Percentiles rank a stretch among this genome's conserved stretches.
These are phyloP conservation scores for Galagoides demidoff DNA, from an alignment of 2,797 vertebrate species.

Conservation along the genomic window DNA sequence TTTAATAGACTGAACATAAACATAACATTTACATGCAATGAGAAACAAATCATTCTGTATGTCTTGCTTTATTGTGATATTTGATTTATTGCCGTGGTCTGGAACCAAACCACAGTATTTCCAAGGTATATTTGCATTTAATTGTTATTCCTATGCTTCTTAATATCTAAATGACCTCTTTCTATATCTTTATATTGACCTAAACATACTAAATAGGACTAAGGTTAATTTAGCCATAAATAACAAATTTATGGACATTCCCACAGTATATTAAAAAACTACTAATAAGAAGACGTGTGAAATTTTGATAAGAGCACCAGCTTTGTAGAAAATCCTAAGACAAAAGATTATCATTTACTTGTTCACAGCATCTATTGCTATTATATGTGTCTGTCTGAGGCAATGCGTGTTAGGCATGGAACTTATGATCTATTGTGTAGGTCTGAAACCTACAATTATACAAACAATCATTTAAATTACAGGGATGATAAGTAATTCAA, in stretches of 20 bases:
- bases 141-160: not conserved
- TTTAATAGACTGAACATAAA: not conserved
- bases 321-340: not conserved
- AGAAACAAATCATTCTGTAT: not conserved
- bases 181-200: not conserved
- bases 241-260: not conserved
- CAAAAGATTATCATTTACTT: not conserved
- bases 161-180: not conserved
- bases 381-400: not conserved
- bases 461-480: not conserved
- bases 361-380: not conserved
- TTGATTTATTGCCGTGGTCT: not conserved
- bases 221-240: not conserved
- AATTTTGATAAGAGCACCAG: not conserved
- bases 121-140: not conserved
- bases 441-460: not conserved
- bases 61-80: not conserved
- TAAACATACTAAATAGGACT: conserved; percentile 26
- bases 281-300: not conserved
- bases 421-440: not conserved
- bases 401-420: not conserved
- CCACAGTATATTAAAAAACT: not conserved
- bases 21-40: not conserved
- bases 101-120: not conserved
- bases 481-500: not conserved